Base-by-base conservation (phyloP, 2,888 invertebrate species). In the Acanthacorydalis orientalis region DNA sequence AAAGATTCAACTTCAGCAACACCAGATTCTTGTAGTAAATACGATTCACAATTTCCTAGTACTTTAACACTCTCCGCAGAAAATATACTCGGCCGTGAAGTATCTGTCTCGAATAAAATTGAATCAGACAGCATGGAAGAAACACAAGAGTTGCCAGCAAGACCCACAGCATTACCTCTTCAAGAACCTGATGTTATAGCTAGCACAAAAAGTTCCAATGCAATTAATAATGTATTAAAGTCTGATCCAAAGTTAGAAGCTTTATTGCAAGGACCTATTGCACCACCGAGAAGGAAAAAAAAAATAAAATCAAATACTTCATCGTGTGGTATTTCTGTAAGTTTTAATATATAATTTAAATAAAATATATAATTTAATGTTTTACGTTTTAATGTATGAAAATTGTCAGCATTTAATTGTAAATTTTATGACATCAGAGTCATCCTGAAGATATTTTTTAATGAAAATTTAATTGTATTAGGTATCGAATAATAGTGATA, bases 161-260 rank as follows among this genome's bases (percentile, higher is more conserved):
- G 41, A 52, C 49, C 55, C 33, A 48, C 60, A 65, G 68, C 67
- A 54, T 58, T 72, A 50, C 69, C 72, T 43, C 70, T 78, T 62
- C 79, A 80, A 60, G 91, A 91, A 65, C 92, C 92, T 2, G 92
- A 93, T 68, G 88, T 92, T 58, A 89, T 92, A 56, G 88, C 89
- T 49, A 92, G 91, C 68, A 88, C 91, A 52, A 92, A 91, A 61
- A 69, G 78, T 49, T 66, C 68, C 7, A 66, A 64, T 68, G 69
- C 65, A 64, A 69, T 51, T 56, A 69, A 53, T 68, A 69, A 60
- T 62, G 63, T 51, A 53, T 50, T 49, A n/a, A 52, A 50, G 34
- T 45, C 51, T 31, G 47, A 52, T 50, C 54, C 54, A 32, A 53
- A 55, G 51, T 50, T 54, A 38, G 50, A 56, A 16, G 57, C 59